Evolutionary conservation across 2,797 vertebrate genomes (phyloP).

Genomic region (Octomys mimax): DNA sequence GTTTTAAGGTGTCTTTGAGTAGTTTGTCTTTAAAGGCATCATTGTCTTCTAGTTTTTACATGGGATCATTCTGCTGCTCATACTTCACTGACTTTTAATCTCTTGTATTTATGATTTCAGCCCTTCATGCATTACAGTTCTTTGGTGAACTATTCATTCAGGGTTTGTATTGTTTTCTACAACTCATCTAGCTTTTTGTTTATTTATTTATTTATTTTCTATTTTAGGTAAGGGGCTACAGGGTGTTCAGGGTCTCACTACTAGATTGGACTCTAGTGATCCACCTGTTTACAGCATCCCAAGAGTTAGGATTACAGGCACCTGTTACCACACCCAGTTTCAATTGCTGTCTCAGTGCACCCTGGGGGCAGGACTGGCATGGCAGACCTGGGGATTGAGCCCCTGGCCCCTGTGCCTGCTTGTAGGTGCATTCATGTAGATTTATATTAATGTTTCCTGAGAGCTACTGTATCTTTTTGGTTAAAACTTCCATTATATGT

Average conservation of each 20-base stretch:
- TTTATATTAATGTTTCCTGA: background rate
- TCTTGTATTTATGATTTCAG: background rate
- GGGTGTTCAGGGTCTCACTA: too few relatives aligned
- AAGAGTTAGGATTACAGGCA: too few relatives aligned
- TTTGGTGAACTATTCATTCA: background rate
- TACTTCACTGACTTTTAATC: background rate
- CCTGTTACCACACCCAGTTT: too few relatives aligned
- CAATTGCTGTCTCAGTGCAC: too few relatives aligned
- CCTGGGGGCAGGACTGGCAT: too few relatives aligned
- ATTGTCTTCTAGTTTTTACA: background rate
- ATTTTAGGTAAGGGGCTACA: too few relatives aligned
- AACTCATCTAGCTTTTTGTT: background rate
- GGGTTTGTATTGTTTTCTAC: background rate
- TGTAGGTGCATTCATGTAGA: too few relatives aligned
- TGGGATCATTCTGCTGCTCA: background rate
- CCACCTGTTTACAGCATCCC: too few relatives aligned
- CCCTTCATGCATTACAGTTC: background rate
- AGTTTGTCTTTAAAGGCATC: background rate
- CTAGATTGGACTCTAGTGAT: too few relatives aligned
- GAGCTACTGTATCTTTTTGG: background rate
- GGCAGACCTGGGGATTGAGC: too few relatives aligned
- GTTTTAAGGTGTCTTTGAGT: background rate
- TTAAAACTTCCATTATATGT: background rate
- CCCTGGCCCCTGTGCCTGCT: too few relatives aligned
- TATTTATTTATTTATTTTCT: too few relatives aligned